Evolutionary conservation across 2,888 invertebrate genomes (phyloP), one percentile per base, ranked within the genome.

Genomic region (Heliconius hortense): DNA sequence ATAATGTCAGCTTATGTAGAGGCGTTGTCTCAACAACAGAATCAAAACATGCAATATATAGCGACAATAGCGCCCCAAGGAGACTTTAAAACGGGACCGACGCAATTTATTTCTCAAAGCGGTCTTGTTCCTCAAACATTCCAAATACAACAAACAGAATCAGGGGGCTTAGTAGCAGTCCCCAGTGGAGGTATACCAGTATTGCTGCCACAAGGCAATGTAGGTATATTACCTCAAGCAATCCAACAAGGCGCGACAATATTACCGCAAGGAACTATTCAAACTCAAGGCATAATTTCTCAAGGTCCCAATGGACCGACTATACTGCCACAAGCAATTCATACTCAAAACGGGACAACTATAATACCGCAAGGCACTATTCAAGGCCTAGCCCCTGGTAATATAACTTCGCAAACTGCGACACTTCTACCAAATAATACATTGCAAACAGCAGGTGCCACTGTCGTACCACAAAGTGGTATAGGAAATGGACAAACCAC

Each of bases 41-140:
- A 95, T 76, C 96, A 96, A 85, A 96, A 96, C 84, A 93, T 97
- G 88, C 97, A 97, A 83, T 97, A 97, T 82, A 96, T 97, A 67
- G 95, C 97, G 15, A 95, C 97, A 0, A 95, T 96, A 77, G 94
- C 95, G 0, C 95, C 96, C 10, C 96, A 95, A 85, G 92, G 92
- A 73, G 95, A 95, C 67, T 95, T 90, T 69, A 95, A 95, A 81
- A 90, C 93, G 1, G 90, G 91, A 26, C 93, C 93, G 5, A 94
- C 95, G 56, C 95, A 95, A 79, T 95, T 95, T 77, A 89, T 95
- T 78, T 94, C 95, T 21, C 92, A 95, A 82, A 89, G 94, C 82
- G 93, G 94, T 66, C 86, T 95, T 39, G 87, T 95, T 81, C 95
- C 95, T 60, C 95, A 95, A 78, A 94, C 95, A 74, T 95, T 95